Base-by-base conservation (phyloP, 2,888 invertebrate genomes). In the Colostygia pectinataria region DNA sequence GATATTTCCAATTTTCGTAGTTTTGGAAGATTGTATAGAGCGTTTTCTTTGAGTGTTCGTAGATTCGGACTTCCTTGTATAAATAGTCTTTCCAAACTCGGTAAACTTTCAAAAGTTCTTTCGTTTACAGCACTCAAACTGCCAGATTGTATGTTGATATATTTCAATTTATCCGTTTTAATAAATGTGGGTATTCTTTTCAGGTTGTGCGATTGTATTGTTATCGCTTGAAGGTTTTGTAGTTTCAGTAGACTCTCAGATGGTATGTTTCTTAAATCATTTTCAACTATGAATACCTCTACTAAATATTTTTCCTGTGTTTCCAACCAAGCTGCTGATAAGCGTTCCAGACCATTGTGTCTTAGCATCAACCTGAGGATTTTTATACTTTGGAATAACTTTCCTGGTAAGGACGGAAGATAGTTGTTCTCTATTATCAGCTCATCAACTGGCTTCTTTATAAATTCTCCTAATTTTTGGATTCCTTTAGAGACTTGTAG, bases 341-440 rank as follows among this genome's bases (percentile, higher is more conserved):
- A 92, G 40, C 96, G 91, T 74, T 97, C 96, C 9, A 97, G 80
- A 27, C 95, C 94, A 77, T 97, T 97, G 71, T 96, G 94, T 1
- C 97, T 92, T 46, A 97, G 80, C 95, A 97, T 96, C 25, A 97
- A 77, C 20, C 97, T 91, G 24, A 94, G 86, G 15, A 96, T 94
- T 76, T 94, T 93, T 38, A 96, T 83, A 57, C 94, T 93, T 48
- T 94, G 93, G 72, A 97, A 97, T 46, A 95, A 92, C 59, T 95
- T 93, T 4, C 96, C 96, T 0, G 97, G 96, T n/a, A 97, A 70
- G 0, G 96, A 95, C 6, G 96, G 96, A 34, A 97, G 84, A 68
- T 95, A 95, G 77, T 97, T 97, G 70, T 96, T 96, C 84, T 97
- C 97, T 61, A 97, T 91, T 57, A 97, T 97, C 41, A 97, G 77